Evolutionary conservation across 1,140 invertebrate species (phyloP).

Genomic region (Zaprionus inermis): DNA sequence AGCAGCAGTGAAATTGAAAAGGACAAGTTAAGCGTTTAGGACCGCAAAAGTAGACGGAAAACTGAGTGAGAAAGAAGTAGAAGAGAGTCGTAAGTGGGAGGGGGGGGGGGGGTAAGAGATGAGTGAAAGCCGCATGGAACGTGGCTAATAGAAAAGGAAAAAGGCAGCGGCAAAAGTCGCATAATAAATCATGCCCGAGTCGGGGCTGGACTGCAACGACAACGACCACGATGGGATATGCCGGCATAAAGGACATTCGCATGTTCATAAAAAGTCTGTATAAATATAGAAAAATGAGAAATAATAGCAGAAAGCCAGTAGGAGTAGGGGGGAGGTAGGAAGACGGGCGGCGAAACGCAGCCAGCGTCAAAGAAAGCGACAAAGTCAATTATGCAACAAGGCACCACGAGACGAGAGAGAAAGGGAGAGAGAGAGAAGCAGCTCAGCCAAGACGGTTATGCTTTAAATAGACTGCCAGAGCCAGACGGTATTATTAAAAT

Average conservation of each 20-base stretch:
- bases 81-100: too few species aligned
- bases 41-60: constrained; percentile 27
- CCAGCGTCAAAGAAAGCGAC: constrained; percentile 53
- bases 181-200: constrained; percentile 59
- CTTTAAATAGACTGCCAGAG: constrained; percentile 57
- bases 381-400: constrained; percentile 79
- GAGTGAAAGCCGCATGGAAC: constrained; percentile 46
- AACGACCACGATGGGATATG: constrained; percentile 13
- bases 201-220: constrained; percentile 6
- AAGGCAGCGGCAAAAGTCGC: constrained; percentile 44
- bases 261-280: constrained; percentile 61
- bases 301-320: constrained; percentile 57
- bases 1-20: constrained; percentile 49
- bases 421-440: constrained; percentile 25
- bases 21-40: constrained; percentile 58
- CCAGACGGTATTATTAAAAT: constrained; percentile 76
- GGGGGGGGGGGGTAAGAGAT: not conserved
- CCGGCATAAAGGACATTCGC: constrained; percentile 51
- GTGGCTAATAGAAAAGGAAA: constrained; percentile 55
- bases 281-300: constrained; percentile 56
- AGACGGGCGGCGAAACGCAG: constrained; percentile 25
- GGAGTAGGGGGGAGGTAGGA: not conserved
- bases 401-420: constrained; percentile 32
- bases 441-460: constrained; percentile 31
- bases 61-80: not conserved